Evolutionary conservation across 2,888 invertebrate species (phyloP).

Genomic region (Tachystola acroxantha): DNA sequence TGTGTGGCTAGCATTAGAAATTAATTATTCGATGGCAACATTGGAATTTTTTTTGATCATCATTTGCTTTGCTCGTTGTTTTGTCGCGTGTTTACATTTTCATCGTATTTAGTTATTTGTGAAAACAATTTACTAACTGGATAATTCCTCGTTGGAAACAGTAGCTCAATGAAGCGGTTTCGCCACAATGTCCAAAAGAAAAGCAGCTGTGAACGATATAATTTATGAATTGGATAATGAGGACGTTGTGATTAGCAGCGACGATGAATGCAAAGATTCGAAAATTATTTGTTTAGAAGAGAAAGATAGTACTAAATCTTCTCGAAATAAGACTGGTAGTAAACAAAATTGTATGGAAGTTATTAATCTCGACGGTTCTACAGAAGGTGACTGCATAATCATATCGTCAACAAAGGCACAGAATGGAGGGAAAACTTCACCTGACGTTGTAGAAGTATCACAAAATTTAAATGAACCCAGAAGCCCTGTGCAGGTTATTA

Average conservation of each 20-base stretch:
- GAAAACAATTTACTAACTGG: background rate
- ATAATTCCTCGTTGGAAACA: conserved; percentile 1
- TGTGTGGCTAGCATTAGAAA: too few relatives aligned
- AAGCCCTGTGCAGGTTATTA: conserved; percentile 5
- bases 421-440: conserved; percentile 65
- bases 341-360: conserved; percentile 30
- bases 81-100: conserved; percentile 12
- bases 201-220: conserved; percentile 61
- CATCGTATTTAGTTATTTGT: conserved; percentile 5
- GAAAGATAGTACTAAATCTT: conserved; percentile 18
- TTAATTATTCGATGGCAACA: too few relatives aligned
- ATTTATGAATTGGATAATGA: conserved; percentile 74
- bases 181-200: conserved; percentile 61
- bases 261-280: conserved; percentile 58
- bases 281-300: conserved; percentile 45
- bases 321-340: conserved; percentile 18
- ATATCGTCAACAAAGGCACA: conserved; percentile 20
- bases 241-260: conserved; percentile 64
- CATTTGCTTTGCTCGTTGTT: too few relatives aligned
- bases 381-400: conserved; percentile 24
- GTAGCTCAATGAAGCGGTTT: conserved; percentile 10
- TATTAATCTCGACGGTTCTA: conserved; percentile 30
- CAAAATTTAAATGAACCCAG: background rate
- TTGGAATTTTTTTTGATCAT: too few relatives aligned
- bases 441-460: conserved; percentile 10